A percentile compares a stretch with the other conserved stretches of the same genome.
phyloP scores from a whole-genome alignment of 2,797 vertebrate genomes.

The Coreius guichenoti region DNA sequence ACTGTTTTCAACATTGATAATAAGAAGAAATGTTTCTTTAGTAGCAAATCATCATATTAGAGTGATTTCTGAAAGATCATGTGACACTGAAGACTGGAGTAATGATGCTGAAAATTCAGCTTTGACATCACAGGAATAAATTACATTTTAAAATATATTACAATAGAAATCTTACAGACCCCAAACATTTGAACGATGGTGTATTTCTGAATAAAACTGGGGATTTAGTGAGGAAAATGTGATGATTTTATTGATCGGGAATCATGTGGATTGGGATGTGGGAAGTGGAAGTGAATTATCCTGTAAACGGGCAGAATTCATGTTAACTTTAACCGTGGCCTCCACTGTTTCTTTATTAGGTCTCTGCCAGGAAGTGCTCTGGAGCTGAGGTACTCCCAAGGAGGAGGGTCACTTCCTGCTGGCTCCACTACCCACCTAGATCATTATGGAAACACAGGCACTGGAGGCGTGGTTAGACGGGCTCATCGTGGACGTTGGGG shows the following conservation, averaged over 20 bases:
- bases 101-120: neutral
- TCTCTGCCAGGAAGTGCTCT: slow-evolving; percentile 90
- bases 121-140: no score
- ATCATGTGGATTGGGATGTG: neutral
- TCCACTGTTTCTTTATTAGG: slow-evolving; percentile 62
- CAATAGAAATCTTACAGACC: neutral
- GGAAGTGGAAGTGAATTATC: neutral
- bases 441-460: slow-evolving; percentile 80
- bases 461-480: slow-evolving; percentile 80
- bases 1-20: neutral
- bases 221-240: neutral
- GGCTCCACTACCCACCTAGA: slow-evolving; percentile 83
- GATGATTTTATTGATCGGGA: neutral
- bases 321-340: neutral
- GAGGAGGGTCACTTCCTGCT: slow-evolving; percentile 76
- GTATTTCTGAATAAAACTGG: neutral
- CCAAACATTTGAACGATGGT: neutral
- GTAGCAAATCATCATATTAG: neutral
- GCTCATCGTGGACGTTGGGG: slow-evolving; percentile 86
- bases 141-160: neutral
- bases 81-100: neutral
- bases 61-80: neutral
- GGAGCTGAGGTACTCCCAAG: slow-evolving; percentile 89
- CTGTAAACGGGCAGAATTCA: neutral
- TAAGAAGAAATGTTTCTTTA: neutral